Evolutionary conservation across 1,140 invertebrate genomes (phyloP).

Genomic region (Hyles euphorbiae): DNA sequence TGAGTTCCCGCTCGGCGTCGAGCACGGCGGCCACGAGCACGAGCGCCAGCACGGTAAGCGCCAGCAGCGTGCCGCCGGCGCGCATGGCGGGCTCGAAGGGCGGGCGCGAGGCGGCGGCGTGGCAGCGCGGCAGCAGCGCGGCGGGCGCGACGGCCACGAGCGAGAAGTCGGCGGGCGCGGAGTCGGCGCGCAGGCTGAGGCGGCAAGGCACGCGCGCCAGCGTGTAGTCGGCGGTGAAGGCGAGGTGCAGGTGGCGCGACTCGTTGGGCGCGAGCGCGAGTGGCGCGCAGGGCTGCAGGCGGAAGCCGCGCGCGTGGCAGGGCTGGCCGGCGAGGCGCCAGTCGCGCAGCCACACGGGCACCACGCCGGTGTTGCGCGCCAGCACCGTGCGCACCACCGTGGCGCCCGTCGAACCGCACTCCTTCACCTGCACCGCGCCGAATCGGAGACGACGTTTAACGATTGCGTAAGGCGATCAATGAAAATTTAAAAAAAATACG

Average conservation of each 20-base stretch:
- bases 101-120: conserved; percentile 82
- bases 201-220: conserved; percentile 84
- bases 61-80: conserved; percentile 27
- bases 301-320: conserved; percentile 64
- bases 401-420: conserved; percentile 74
- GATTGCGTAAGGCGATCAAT: too few species aligned
- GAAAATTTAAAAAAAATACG: too few species aligned
- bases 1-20: conserved; percentile 44
- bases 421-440: conserved; percentile 81
- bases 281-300: conserved; percentile 75
- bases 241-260: conserved; percentile 91
- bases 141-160: conserved; percentile 88
- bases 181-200: conserved; percentile 69
- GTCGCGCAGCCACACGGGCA: conserved; percentile 84
- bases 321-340: conserved; percentile 89
- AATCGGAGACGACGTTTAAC: too few species aligned
- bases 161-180: conserved; percentile 78
- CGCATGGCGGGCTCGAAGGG: conserved; percentile 82
- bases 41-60: conserved; percentile 36
- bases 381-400: conserved; percentile 87
- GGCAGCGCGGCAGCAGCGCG: conserved; percentile 84
- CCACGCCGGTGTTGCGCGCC: conserved; percentile 91
- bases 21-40: conserved; percentile 38
- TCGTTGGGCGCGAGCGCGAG: conserved; percentile 89
- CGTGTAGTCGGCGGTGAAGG: conserved; percentile 95